phyloP scores from a whole-genome alignment of 1,140 invertebrate species.

The Metopolophium dirhodum region DNA sequence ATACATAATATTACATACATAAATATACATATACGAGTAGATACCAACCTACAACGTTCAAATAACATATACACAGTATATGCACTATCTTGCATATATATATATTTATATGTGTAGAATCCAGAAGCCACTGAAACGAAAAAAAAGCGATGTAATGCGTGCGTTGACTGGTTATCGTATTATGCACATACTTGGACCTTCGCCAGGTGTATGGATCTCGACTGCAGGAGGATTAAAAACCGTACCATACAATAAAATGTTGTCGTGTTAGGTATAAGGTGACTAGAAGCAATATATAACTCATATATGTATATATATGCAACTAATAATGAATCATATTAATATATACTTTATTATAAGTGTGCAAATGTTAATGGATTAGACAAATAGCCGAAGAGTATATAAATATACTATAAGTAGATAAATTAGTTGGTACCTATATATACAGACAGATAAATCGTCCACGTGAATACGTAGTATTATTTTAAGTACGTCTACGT shows the following conservation, averaged over 20 bases:
- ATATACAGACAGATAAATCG: background rate
- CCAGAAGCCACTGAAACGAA: background rate
- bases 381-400: background rate
- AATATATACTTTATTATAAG: background rate
- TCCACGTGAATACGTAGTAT: background rate
- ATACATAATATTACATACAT: too few relatives aligned
- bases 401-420: background rate
- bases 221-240: background rate
- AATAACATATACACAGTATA: background rate
- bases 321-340: background rate
- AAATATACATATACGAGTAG: too few relatives aligned
- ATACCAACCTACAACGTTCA: background rate
- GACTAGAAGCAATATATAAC: slow-evolving; percentile 12
- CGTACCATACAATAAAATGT: background rate
- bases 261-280: background rate
- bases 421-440: background rate
- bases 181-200: background rate
- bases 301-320: background rate
- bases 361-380: background rate
- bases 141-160: background rate
- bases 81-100: background rate
- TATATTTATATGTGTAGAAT: background rate
- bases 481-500: background rate
- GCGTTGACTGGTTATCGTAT: background rate
- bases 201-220: background rate